phyloP scores from a whole-genome alignment of 1,140 invertebrate genomes.

The Aphaenogaster floridana region DNA sequence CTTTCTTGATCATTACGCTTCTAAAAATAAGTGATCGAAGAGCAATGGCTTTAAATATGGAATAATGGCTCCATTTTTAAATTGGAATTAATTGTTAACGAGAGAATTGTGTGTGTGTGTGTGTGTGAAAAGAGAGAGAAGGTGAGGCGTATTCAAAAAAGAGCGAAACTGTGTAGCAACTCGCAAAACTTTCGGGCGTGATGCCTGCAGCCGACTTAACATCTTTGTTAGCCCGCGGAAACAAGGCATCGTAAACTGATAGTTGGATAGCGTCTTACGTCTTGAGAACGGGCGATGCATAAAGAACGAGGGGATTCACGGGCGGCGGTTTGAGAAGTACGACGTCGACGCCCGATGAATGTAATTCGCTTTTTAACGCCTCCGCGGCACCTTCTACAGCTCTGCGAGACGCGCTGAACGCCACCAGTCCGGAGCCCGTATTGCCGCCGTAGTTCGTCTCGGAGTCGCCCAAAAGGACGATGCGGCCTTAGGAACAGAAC shows the following conservation, averaged over 20 bases:
- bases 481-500: constrained; percentile 81
- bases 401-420: constrained; percentile 90
- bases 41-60: not conserved
- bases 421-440: constrained; percentile 88
- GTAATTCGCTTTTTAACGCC: constrained; percentile 90
- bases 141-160: not conserved
- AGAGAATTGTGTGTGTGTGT: not conserved
- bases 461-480: constrained; percentile 86
- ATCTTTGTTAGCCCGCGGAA: constrained; percentile 33
- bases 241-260: constrained; percentile 48
- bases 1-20: not conserved
- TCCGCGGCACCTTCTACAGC: constrained; percentile 92
- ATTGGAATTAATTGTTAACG: constrained; percentile 18
- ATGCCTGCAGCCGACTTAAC: constrained; percentile 21
- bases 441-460: constrained; percentile 78
- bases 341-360: constrained; percentile 91
- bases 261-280: constrained; percentile 80
- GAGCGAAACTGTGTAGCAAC: not conserved
- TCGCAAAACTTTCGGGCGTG: constrained; percentile 29
- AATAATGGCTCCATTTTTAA: not conserved
- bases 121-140: not conserved
- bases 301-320: constrained; percentile 89
- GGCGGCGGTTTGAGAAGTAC: constrained; percentile 91
- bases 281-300: constrained; percentile 88
- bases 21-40: not conserved